phyloP scores from a whole-genome alignment of 2,888 invertebrate species.

The Drosophila meridiana region DNA sequence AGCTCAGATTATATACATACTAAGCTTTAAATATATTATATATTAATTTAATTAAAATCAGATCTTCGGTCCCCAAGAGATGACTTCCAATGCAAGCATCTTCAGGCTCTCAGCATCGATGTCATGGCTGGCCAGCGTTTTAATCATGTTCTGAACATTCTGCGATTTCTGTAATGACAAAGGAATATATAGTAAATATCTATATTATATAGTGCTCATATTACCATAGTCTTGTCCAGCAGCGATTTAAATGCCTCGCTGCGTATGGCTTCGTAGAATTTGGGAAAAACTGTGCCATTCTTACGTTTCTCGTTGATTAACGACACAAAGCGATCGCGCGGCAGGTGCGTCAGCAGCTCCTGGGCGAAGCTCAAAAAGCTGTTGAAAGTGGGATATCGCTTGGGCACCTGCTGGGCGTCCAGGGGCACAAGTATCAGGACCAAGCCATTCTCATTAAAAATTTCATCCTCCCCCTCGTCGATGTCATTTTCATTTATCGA shows the following conservation, averaged over 20 bases:
- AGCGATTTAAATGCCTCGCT: slow-evolving; percentile 63
- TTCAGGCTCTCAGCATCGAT: slow-evolving; percentile 71
- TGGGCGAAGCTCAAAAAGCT: slow-evolving; percentile 69
- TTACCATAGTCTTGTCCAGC: slow-evolving; percentile 70
- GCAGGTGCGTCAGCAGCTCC: slow-evolving; percentile 73
- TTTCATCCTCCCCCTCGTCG: slow-evolving; percentile 21
- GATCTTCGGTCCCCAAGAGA: slow-evolving; percentile 76
- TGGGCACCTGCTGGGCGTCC: not conserved
- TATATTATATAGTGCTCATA: not conserved
- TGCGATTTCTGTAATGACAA: slow-evolving; percentile 54
- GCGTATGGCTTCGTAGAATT: slow-evolving; percentile 75
- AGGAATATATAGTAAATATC: not conserved
- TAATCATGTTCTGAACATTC: slow-evolving; percentile 61
- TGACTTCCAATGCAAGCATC: slow-evolving; percentile 69
- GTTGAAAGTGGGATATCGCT: not conserved
- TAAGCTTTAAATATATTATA: not conserved
- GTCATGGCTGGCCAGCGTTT: slow-evolving; percentile 57
- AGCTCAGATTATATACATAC: not conserved
- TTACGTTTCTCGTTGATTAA: slow-evolving; percentile 75
- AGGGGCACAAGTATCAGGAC: slow-evolving; percentile 43
- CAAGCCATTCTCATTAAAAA: slow-evolving; percentile 29
- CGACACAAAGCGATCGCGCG: slow-evolving; percentile 67
- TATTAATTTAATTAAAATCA: slow-evolving; percentile 3
- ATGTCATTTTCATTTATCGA: not conserved
- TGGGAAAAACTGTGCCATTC: slow-evolving; percentile 62